These are phyloP conservation scores for Chrysochloris asiatica DNA, from an alignment of 2,113 vertebrate genomes.

Conservation along the genomic window DNA sequence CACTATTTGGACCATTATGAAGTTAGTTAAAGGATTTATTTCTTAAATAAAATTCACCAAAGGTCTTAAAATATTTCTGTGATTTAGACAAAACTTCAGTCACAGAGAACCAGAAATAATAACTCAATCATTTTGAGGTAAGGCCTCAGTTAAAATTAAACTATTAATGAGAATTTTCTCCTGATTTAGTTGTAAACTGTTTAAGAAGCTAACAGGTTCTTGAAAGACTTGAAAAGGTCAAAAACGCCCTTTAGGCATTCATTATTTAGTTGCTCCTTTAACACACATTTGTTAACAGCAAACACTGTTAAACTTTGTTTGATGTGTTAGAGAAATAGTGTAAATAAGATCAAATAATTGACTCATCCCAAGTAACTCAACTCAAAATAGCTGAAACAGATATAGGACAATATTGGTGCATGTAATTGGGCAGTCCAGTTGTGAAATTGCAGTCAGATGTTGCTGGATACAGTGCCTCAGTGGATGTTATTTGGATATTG, in stretches of 20 bases:
- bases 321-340: neutral
- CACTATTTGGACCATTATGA: neutral
- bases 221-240: neutral
- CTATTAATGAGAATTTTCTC: neutral
- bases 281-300: neutral
- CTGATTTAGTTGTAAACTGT: neutral
- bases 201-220: neutral
- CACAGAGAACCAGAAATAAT: neutral
- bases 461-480: neutral
- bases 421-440: neutral
- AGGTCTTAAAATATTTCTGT: neutral
- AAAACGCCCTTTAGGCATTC: neutral
- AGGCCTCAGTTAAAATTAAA: neutral
- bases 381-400: neutral
- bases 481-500: neutral
- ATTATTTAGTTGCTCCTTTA: neutral
- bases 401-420: neutral
- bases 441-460: neutral
- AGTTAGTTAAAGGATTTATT: neutral
- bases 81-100: neutral
- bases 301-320: neutral
- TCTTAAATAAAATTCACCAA: slow-evolving; percentile 29
- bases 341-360: neutral
- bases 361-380: neutral
- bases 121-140: neutral